Evolutionary conservation across 2,888 invertebrate genomes (phyloP).

Genomic region (Nomada fucata): DNA sequence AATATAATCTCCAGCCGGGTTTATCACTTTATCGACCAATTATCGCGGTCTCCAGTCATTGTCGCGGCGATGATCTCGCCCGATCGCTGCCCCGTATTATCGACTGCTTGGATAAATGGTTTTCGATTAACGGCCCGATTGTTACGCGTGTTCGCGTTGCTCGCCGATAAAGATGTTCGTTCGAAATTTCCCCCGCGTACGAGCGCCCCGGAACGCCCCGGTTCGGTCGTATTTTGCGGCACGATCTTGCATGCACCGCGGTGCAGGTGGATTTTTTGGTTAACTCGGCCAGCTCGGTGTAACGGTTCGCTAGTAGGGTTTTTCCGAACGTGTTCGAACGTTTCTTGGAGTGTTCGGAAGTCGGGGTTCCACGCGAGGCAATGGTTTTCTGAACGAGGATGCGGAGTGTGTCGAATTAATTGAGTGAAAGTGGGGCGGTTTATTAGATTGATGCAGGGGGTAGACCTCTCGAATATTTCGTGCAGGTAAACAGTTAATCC

Average conservation of each 20-base stretch:
- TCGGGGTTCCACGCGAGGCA: no score
- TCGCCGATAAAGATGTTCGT: conserved; percentile 10
- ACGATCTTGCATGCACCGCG: no score
- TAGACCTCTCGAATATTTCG: no score
- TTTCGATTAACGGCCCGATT: conserved; percentile 24
- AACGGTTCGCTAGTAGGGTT: no score
- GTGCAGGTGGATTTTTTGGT: neutral
- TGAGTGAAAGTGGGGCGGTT: no score
- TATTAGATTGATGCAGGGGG: no score
- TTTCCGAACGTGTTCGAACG: neutral
- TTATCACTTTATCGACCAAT: conserved; percentile 64
- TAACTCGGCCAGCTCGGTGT: no score
- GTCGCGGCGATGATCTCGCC: conserved; percentile 32
- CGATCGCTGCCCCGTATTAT: conserved; percentile 8
- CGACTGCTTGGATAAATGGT: conserved; percentile 20
- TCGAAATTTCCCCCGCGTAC: neutral
- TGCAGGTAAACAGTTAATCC: no score
- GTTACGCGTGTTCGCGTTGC: conserved; percentile 26
- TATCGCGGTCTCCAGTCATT: conserved; percentile 41
- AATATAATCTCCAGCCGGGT: conserved; percentile 58
- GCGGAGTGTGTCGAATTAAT: no score
- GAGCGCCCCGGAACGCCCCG: neutral
- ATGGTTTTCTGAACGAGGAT: no score
- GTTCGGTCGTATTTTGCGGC: neutral
- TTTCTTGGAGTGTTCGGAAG: no score